Conservation (phyloP, 2,888 invertebrate species). For the Axea sp. region DNA sequence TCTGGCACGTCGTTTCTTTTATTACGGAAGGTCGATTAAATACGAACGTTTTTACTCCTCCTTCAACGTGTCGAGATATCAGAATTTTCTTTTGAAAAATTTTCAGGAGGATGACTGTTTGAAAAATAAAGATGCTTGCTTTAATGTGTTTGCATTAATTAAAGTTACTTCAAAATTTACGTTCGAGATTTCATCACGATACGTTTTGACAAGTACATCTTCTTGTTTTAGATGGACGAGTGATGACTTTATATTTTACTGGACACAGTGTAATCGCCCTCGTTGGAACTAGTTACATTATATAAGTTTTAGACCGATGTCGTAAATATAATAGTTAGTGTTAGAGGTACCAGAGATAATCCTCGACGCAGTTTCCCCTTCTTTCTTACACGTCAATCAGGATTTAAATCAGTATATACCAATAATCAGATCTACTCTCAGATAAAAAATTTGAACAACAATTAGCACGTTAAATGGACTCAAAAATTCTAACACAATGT, state of each 20-base stretch:
- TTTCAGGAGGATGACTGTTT: constrained; percentile 42
- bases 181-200: constrained; percentile 40
- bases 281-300: constrained; percentile 27
- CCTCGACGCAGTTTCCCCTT: constrained; percentile 74
- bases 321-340: constrained; percentile 69
- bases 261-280: constrained; percentile 25
- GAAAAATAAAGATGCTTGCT: constrained; percentile 5
- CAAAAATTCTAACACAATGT: too few relatives aligned
- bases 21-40: constrained; percentile 59
- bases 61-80: constrained; percentile 8
- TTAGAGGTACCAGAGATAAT: constrained; percentile 78
- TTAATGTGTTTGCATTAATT: constrained; percentile 32
- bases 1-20: constrained; percentile 71
- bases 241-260: constrained; percentile 68
- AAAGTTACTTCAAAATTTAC: constrained; percentile 8
- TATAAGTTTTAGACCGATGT: constrained; percentile 64
- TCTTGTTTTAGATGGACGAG: constrained; percentile 68
- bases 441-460: too few relatives aligned
- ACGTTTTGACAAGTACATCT: constrained; percentile 35
- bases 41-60: too few relatives aligned
- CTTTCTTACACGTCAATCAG: constrained; percentile 77
- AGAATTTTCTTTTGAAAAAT: constrained; percentile 21
- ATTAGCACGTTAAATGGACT: too few relatives aligned
- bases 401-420: constrained; percentile 77
- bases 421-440: constrained; percentile 72